phyloP scores from a whole-genome alignment of 2,888 invertebrate species.

The Arrhopalites spinosus region DNA sequence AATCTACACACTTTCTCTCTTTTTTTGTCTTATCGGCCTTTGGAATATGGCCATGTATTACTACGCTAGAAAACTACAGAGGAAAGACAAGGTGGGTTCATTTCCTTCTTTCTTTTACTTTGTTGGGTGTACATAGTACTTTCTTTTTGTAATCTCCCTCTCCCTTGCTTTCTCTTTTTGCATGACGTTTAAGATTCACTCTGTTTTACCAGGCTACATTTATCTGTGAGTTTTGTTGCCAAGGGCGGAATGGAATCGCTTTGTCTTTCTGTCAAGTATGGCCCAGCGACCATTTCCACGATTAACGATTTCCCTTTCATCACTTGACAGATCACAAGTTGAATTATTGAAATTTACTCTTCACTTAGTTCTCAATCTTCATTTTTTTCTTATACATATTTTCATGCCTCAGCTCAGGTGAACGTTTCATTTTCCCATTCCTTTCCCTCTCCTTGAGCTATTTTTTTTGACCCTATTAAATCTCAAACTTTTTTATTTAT shows the following conservation, averaged over 20 bases:
- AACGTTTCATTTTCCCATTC: not conserved
- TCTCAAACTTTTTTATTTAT: not conserved
- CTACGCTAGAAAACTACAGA: conserved; percentile 56
- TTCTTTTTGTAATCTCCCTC: too few relatives aligned
- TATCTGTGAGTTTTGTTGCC: not conserved
- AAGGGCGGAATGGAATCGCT: not conserved
- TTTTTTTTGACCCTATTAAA: not conserved
- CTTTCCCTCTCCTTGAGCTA: not conserved
- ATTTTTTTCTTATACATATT: not conserved
- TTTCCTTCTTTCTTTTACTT: not conserved
- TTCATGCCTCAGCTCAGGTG: not conserved
- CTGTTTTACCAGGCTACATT: not conserved
- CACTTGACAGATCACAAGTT: not conserved
- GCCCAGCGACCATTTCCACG: not conserved
- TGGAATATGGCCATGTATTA: conserved; percentile 56
- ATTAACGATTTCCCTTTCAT: not conserved
- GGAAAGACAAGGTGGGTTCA: conserved; percentile 41
- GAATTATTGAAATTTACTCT: not conserved
- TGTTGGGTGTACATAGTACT: not conserved
- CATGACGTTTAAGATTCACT: not conserved
- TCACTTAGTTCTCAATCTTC: not conserved
- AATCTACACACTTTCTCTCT: not conserved
- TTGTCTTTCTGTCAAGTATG: not conserved
- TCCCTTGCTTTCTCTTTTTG: too few relatives aligned
- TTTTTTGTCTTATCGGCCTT: not conserved